A percentile compares a stretch with the other conserved stretches of the same genome.
Conservation (phyloP, 1,140 invertebrate species). For the Heliconius hermathena region DNA sequence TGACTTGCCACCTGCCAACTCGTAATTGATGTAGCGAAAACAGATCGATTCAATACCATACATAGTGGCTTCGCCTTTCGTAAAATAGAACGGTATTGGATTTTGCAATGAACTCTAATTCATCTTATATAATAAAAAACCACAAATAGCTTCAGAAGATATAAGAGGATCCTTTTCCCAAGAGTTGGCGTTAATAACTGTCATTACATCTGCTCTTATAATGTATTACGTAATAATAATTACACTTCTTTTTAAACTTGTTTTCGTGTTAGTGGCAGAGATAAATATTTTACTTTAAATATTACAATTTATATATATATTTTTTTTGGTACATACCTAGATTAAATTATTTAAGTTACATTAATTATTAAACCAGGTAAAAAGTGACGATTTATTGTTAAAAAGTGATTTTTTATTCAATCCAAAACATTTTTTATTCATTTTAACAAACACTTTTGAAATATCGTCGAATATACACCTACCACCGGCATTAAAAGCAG, state of each 20-base stretch:
- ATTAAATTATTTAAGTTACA: not conserved
- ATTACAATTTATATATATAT: not conserved
- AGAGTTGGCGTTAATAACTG: not conserved
- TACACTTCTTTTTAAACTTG: not conserved
- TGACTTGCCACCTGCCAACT: conserved; percentile 50
- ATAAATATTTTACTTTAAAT: conserved; percentile 9
- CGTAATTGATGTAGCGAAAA: conserved; percentile 45
- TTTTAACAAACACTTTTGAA: too few relatives aligned
- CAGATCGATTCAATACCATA: conserved; percentile 28
- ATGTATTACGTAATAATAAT: not conserved
- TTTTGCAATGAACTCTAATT: conserved; percentile 1
- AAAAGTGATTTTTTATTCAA: too few relatives aligned
- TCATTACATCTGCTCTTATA: conserved; percentile 3
- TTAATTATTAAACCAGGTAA: not conserved
- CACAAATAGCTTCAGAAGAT: not conserved
- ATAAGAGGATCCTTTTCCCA: not conserved
- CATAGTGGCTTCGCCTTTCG: not conserved
- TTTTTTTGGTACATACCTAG: not conserved
- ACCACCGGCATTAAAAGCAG: too few relatives aligned
- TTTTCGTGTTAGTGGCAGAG: not conserved
- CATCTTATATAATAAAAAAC: not conserved
- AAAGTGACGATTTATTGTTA: not conserved
- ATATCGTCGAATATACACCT: too few relatives aligned
- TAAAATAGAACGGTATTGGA: conserved; percentile 8
- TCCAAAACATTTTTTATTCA: too few relatives aligned